phyloP scores from a whole-genome alignment of 2,113 vertebrate species.

The Smithornis capensis region DNA sequence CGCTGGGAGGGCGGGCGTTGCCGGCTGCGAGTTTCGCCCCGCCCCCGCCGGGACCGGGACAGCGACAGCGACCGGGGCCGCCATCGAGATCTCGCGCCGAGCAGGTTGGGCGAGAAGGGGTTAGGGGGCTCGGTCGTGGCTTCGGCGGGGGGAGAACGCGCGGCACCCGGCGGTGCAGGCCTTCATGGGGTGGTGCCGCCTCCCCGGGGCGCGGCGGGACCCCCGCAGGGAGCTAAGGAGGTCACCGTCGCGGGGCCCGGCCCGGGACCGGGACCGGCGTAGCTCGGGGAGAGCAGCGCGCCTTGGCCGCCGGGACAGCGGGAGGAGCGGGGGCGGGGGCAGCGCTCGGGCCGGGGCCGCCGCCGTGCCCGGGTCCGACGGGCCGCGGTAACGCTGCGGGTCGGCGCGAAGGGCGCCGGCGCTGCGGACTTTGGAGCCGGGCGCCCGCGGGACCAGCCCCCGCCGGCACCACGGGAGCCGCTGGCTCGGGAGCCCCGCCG shows the following conservation, averaged over 20 bases:
- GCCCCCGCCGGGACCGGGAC: background rate
- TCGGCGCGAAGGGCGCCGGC: background rate
- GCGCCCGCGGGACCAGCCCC: background rate
- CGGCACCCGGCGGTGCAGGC: background rate
- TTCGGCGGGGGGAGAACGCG: background rate
- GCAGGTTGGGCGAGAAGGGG: background rate
- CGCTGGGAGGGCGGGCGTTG: background rate
- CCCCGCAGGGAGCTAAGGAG: background rate
- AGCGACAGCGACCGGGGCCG: background rate
- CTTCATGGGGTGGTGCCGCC: background rate
- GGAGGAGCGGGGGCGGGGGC: background rate
- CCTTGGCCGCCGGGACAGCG: background rate
- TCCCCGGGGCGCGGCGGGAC: background rate
- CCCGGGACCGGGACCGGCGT: no score
- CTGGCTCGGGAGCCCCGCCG: background rate
- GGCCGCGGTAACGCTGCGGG: background rate
- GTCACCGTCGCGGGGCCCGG: no score
- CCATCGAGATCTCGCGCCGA: background rate
- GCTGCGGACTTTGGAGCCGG: background rate
- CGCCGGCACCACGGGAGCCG: background rate
- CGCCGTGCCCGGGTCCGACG: background rate
- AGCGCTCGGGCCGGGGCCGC: background rate
- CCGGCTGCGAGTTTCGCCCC: background rate
- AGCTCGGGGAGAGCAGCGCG: background rate
- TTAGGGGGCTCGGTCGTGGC: background rate